Evolutionary conservation across 1,140 invertebrate species (phyloP).

Genomic region (Cherax quadricarinatus): DNA sequence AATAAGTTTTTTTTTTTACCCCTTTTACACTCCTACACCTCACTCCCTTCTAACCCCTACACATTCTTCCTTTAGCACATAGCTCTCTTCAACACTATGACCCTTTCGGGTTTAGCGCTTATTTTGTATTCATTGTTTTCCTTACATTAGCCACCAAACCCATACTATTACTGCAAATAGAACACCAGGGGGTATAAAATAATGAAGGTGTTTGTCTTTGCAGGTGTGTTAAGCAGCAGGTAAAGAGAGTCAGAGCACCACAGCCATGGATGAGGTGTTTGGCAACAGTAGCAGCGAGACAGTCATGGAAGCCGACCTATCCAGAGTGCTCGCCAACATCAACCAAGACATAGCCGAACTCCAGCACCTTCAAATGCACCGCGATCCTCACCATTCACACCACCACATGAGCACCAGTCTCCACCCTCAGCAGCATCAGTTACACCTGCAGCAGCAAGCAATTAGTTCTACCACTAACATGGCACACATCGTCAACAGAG

Average conservation of each 20-base stretch:
- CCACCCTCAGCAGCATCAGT: not conserved
- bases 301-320: slow-evolving; percentile 64
- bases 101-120: too few relatives aligned
- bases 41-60: too few relatives aligned
- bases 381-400: not conserved
- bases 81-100: too few relatives aligned
- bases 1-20: too few relatives aligned
- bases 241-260: too few relatives aligned
- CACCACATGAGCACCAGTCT: not conserved
- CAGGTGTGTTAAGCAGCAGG: slow-evolving; percentile 3
- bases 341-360: slow-evolving; percentile 40
- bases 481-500: slow-evolving; percentile 37
- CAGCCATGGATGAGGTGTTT: slow-evolving; percentile 70
- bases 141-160: too few relatives aligned
- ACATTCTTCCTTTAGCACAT: too few relatives aligned
- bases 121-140: too few relatives aligned
- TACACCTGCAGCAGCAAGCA: not conserved
- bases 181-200: too few relatives aligned
- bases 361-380: slow-evolving; percentile 32
- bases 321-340: slow-evolving; percentile 36
- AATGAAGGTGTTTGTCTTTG: not conserved
- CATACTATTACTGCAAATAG: too few relatives aligned
- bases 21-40: too few relatives aligned
- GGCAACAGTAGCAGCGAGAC: slow-evolving; percentile 72
- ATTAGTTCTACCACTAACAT: slow-evolving; percentile 8